Conservation (phyloP, 2,888 invertebrate species). For the Chrysotoxum bicinctum region DNA sequence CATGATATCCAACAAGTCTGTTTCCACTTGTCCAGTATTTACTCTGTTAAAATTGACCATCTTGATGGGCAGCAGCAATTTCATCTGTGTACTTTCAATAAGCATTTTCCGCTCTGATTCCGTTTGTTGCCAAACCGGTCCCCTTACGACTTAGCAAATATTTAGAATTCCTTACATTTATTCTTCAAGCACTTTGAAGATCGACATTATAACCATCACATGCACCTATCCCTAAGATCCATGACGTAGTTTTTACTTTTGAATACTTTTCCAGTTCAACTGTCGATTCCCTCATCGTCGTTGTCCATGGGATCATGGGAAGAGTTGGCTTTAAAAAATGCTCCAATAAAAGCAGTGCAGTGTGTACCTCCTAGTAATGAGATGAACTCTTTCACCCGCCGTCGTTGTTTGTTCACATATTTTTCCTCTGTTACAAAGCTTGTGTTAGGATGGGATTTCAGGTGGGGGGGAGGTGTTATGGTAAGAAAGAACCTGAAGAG, state of each 20-base stretch:
- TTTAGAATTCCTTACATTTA: constrained; percentile 45
- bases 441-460: constrained; percentile 8
- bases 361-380: constrained; percentile 43
- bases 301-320: constrained; percentile 56
- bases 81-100: constrained; percentile 39
- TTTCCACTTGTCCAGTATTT: constrained; percentile 30
- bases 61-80: constrained; percentile 1
- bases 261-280: constrained; percentile 37
- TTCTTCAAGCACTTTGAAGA: constrained; percentile 13
- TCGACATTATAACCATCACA: constrained; percentile 37
- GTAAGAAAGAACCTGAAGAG: constrained; percentile 24
- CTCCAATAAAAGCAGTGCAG: constrained; percentile 54
- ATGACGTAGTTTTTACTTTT: constrained; percentile 64
- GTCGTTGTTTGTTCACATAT: constrained; percentile 15
- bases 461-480: neutral
- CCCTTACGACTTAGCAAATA: constrained; percentile 42
- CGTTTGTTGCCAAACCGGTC: constrained; percentile 28
- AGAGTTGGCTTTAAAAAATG: constrained; percentile 44
- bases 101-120: constrained; percentile 45
- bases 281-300: neutral
- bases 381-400: constrained; percentile 55
- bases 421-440: constrained; percentile 33
- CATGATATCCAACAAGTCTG: constrained; percentile 22
- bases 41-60: constrained; percentile 24
- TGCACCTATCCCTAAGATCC: constrained; percentile 17